Evolutionary conservation across 1,140 invertebrate genomes (phyloP), one percentile per base, ranked within the genome.

Genomic region (Pristionchus pacificus): DNA sequence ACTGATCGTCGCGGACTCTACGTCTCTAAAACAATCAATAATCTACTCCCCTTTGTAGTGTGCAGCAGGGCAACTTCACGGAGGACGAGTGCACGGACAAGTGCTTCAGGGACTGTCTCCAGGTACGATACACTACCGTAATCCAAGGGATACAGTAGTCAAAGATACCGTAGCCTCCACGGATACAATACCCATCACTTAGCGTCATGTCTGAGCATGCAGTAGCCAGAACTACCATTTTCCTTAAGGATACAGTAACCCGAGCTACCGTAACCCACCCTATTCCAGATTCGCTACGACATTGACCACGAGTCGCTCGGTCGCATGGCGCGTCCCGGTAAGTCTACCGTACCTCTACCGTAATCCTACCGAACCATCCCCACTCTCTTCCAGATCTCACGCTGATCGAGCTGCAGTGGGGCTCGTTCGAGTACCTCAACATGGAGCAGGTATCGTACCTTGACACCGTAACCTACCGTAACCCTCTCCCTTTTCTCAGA

Each of bases 381-480:
- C 13, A 24, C 13, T 33, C 10, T 30, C 49, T n/a, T 27, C 10
- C 28, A 27, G 30, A 82, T 77, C 62, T 83, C 32, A 83, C 75
- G n/a, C 65, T 75, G 55, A 59, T 83, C 27, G 49, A 79, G n/a
- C 72, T 83, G 14, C 68, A 79, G 28, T 83, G 81, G 81, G 81
- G 82, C 19, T 70, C 72, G 49, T 76, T 83, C 71, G 81, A 83
- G 38, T 83, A 83, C 62, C 58, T 84, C 29, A 76, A 77, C 19
- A 67, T 83, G 69, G 77, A 84, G 30, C 81, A 83, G 66, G 70
- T n/a, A n/a, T n/a, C n/a, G n/a, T n/a, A n/a, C n/a, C n/a, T n/a
- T n/a, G n/a, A n/a, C n/a, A n/a, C n/a, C n/a, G n/a, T n/a, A n/a
- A n/a, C n/a, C n/a, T n/a, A n/a, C n/a, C n/a, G n/a, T n/a, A n/a